phyloP scores from a whole-genome alignment of 1,140 invertebrate species.

The Campoletis sonorensis region DNA sequence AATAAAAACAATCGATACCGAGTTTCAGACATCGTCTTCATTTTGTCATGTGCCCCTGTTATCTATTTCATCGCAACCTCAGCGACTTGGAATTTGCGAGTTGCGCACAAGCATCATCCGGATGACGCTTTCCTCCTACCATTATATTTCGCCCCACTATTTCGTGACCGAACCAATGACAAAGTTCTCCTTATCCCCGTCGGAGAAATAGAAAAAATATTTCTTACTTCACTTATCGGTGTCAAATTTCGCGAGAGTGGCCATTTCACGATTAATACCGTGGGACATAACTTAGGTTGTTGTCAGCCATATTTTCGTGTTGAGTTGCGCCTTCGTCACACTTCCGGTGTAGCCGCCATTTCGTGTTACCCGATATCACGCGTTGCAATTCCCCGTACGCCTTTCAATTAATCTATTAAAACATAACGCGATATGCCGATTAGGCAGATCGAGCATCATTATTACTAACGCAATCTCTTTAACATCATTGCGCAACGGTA shows the following conservation, averaged over 20 bases:
- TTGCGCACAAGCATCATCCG: too few species aligned
- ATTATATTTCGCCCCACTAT: not conserved
- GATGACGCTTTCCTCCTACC: too few species aligned
- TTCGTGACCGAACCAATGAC: not conserved
- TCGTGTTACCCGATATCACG: constrained; percentile 20
- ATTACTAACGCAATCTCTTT: not conserved
- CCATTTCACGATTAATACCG: not conserved
- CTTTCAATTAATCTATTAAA: not conserved
- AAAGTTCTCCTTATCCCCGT: too few species aligned
- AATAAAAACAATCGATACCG: constrained; percentile 20
- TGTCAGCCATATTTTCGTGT: not conserved
- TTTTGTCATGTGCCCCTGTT: not conserved
- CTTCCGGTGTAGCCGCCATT: constrained; percentile 27
- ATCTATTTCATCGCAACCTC: not conserved
- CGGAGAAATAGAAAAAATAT: too few species aligned
- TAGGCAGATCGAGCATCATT: too few species aligned
- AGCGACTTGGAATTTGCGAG: too few species aligned
- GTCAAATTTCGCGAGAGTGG: not conserved
- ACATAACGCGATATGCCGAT: too few species aligned
- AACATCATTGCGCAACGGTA: not conserved
- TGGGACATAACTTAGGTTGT: not conserved
- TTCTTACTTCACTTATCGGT: not conserved
- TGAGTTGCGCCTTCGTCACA: not conserved
- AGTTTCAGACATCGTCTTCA: constrained; percentile 11
- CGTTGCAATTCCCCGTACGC: not conserved